These are phyloP conservation scores for Crambe crambe DNA, from an alignment of 37 sponge, comb jelly and placozoan species.

Conservation along the genomic window DNA sequence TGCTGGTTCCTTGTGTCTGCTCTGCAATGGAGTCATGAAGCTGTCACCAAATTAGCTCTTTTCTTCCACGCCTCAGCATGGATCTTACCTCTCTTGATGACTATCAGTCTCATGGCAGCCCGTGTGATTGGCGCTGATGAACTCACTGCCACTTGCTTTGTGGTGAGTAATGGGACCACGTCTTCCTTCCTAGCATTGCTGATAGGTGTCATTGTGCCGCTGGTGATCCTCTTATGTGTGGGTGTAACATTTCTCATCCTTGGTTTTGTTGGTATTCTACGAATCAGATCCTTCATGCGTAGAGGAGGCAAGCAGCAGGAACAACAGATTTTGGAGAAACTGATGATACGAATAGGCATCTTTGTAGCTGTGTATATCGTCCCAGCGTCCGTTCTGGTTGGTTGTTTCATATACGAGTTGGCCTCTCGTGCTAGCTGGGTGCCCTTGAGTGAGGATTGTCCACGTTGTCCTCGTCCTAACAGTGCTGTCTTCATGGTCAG, in stretches of 20 bases:
- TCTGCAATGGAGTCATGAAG: constrained; percentile 86
- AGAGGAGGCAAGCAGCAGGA: constrained; percentile 55
- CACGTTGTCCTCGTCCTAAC: constrained; percentile 36
- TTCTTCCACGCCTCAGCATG: constrained; percentile 83
- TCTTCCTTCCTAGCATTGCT: constrained; percentile 54
- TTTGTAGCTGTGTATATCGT: constrained; percentile 82
- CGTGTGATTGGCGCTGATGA: constrained; percentile 73
- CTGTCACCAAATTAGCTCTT: constrained; percentile 64
- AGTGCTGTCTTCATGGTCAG: constrained; percentile 62
- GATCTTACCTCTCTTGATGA: constrained; percentile 73
- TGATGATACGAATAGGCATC: constrained; percentile 88
- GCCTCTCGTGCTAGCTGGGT: constrained; percentile 48
- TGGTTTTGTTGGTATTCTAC: constrained; percentile 59
- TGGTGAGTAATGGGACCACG: constrained; percentile 42
- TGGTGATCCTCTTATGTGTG: constrained; percentile 31
- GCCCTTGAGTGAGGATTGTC: not conserved
- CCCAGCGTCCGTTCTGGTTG: constrained; percentile 82
- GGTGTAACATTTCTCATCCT: constrained; percentile 59
- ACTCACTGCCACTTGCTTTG: constrained; percentile 71
- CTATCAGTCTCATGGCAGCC: constrained; percentile 52
- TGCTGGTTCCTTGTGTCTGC: constrained; percentile 90
- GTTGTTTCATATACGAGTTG: constrained; percentile 75
- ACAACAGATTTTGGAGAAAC: constrained; percentile 72
- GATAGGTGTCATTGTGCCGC: constrained; percentile 75
- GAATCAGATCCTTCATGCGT: constrained; percentile 50